Conservation (phyloP, 92 coral and sea anemone species). For the Epizoanthus illoricatus region DNA sequence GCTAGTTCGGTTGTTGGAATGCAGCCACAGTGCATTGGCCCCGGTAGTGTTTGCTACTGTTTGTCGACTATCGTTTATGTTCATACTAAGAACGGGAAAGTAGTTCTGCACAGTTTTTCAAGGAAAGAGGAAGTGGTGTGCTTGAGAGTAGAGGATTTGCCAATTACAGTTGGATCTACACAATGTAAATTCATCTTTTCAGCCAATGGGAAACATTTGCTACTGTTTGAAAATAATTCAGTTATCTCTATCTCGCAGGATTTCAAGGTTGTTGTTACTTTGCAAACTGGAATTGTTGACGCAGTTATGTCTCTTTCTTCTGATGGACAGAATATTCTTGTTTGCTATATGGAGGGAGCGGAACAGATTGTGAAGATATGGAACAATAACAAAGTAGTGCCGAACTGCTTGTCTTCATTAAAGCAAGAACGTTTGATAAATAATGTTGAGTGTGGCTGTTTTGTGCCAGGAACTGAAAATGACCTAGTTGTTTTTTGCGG, state of each 20-base stretch:
- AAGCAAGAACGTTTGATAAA: background rate
- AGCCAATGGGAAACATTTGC: background rate
- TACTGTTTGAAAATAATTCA: background rate
- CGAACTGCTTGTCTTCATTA: background rate
- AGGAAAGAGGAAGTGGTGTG: no score
- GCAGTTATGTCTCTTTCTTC: background rate
- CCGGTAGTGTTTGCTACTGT: no score
- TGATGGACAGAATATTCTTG: constrained; percentile 12
- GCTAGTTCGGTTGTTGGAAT: no score
- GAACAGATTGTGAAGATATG: constrained; percentile 10
- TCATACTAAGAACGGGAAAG: no score
- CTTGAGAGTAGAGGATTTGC: no score
- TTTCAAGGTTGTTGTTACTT: background rate
- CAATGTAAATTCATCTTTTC: background rate
- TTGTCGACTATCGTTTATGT: no score
- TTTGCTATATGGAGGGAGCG: background rate
- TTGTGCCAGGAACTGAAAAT: constrained; percentile 2
- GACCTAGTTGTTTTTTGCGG: constrained; percentile 9
- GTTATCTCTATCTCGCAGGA: background rate
- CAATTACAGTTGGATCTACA: no score
- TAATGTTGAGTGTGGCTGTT: constrained; percentile 28
- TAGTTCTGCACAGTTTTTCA: no score
- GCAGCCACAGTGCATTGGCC: no score
- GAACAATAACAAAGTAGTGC: background rate
- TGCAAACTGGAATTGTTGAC: background rate